Base-by-base conservation (phyloP, 1,140 invertebrate genomes). In the Macrostomum lignano region DNA sequence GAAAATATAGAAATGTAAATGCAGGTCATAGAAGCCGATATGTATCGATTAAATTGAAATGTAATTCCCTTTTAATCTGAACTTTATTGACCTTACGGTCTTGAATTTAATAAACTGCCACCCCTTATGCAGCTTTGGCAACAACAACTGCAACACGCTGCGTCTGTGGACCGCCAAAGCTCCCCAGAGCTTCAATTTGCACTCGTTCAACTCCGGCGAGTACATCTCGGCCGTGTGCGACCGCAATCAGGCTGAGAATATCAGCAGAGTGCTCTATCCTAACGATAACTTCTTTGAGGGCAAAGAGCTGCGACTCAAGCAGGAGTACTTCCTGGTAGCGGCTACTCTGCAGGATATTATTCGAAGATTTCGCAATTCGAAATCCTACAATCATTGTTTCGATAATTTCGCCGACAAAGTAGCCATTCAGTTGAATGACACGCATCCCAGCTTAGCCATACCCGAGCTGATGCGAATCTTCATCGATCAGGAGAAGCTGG, bases 281-380 rank as follows among this genome's bases (percentile, higher is more conserved):
- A 98, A 98, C 50, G 91, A 98, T 51, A 96, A 98, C 59, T 60
- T 65, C 25, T 31, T 91, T 49, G 79, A 84, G 55, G 88, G 88
- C 26, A 94, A 93, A 55, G 88, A 96, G 49, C 60, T 98, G 29
- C 70, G 88, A 44, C 61, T 96, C 35, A 93, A 94, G 49, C 91
- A 98, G 56, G 84, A 96, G 58, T 96, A 96, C 52, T 96, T 96
- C 58, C 75, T 98, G 69, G 76, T 77, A 36, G 77, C 88, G n/a
- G 88, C 88, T 21, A 93, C 91, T 4, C 63, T 98, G 1, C 81
- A 86, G 54, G 84, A 93, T 47, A 84, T 93, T 38, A 73, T 94
- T 38, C 69, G 91, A 26, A 68, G 88, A 35, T 98, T 76, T 58
- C 96, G 96, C 59, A 78, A 71, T 6, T 68, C 71, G 22, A 65